Base-by-base conservation (phyloP, 2,113 vertebrate genomes). In the Noturus placidus region DNA sequence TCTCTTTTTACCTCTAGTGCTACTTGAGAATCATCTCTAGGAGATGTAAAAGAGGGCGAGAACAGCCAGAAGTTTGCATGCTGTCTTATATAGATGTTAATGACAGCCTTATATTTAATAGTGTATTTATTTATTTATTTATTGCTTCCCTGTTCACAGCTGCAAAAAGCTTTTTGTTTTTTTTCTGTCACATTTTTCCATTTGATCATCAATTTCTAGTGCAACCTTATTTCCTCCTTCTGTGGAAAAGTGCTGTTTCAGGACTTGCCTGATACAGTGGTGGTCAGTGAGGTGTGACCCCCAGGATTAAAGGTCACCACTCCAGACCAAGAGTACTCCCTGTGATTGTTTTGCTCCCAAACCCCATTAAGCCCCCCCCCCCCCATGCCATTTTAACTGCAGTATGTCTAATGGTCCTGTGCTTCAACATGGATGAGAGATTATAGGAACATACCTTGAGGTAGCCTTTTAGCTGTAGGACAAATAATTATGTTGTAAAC, bases 171-270 rank as follows among this genome's bases (percentile, higher is more conserved):
- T n/a, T 30, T 78, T 46, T 30, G 0, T 5, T 13, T 67, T 67
- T 67, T 67, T 65, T 27, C 13, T 30, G 11, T 20, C 50, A 33
- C 50, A 10, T 54, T 79, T 54, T 59, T 59, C 79, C 9, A 27
- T 38, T 15, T 57, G 78, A 35, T 59, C n/a, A 70, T 72, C 67
- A 57, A 10, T 74, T 84, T 35, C 54, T 14, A 17, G 50, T 38
- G 6, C 14, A 84, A 57, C 56, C 56, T 14, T 72, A 22, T 56
- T 70, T 27, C 1, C 33, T 5, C 38, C 25, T 35, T 17, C 67
- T 25, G 67, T 72, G 50, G 11, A 72, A 72, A 84, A 72, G 50
- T 72, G 83, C 83, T 56, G 25, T 17, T 84, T 84, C 67, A 84
- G 83, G 52, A 56, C 42, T 38, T 56, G 65, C 63, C 46, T 54